Percentiles rank a stretch among this genome's conserved stretches.
Conservation (phyloP, 2,113 vertebrate genomes). For the Phycodurus eques region DNA sequence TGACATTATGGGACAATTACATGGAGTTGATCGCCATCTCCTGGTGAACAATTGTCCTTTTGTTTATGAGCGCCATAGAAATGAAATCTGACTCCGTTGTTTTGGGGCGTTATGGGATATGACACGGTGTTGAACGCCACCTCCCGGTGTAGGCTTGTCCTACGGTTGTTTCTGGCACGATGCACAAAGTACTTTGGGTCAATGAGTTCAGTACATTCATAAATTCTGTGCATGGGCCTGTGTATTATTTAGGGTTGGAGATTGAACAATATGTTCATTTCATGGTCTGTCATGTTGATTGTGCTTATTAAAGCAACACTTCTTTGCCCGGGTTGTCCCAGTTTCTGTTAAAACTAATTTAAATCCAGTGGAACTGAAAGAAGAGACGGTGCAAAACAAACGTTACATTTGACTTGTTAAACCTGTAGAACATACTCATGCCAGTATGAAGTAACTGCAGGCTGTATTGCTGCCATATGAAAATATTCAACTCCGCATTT, state of each 20-base stretch:
- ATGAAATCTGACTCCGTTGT: neutral
- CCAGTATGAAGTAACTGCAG: constrained; percentile 2
- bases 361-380: constrained; percentile 2
- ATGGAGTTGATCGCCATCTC: constrained; percentile 55
- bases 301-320: constrained; percentile 5
- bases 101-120: constrained; percentile 4
- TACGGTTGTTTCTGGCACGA: neutral
- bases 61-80: neutral
- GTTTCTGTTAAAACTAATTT: constrained; percentile 2
- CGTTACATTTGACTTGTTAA: neutral
- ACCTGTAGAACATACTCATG: constrained; percentile 1
- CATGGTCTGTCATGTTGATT: neutral
- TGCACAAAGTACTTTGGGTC: neutral
- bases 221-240: neutral
- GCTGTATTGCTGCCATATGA: constrained; percentile 6
- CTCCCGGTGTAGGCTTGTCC: constrained; percentile 31
- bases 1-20: constrained; percentile 12
- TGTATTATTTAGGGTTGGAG: neutral
- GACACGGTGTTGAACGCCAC: constrained; percentile 49
- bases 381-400: neutral
- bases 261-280: neutral
- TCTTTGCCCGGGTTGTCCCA: neutral
- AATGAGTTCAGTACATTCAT: neutral
- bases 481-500: constrained; percentile 2
- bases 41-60: constrained; percentile 24